These are phyloP conservation scores for Nezara viridula DNA, from an alignment of 2,888 invertebrate species.

Conservation along the genomic window DNA sequence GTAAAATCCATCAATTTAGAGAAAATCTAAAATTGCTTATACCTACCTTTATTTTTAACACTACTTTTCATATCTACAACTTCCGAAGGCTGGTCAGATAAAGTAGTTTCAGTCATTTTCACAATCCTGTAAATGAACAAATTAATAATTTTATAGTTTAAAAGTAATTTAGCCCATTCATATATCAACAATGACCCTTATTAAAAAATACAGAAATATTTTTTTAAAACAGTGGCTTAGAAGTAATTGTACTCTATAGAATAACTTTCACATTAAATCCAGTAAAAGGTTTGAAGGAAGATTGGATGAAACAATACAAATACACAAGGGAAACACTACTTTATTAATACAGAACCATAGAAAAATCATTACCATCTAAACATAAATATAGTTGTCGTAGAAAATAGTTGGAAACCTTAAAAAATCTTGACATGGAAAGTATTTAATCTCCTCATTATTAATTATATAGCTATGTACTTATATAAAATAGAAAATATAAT, in stretches of 20 bases:
- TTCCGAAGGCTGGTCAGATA: background rate
- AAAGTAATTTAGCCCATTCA: background rate
- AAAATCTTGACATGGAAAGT: background rate
- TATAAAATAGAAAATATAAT: background rate
- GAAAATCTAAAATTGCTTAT: no score
- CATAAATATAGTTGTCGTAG: background rate
- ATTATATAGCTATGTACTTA: background rate
- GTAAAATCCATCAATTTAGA: background rate
- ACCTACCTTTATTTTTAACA: background rate
- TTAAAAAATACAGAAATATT: background rate
- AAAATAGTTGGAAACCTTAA: background rate
- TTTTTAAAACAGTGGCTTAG: background rate
- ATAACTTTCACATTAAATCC: background rate
- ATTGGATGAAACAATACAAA: background rate
- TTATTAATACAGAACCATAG: background rate
- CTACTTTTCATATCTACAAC: background rate
- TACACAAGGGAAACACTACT: background rate
- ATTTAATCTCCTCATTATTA: background rate
- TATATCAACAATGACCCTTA: background rate
- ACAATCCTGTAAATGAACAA: background rate
- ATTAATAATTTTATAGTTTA: background rate
- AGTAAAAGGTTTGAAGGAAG: background rate
- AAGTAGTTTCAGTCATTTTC: background rate
- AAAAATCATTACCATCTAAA: background rate
- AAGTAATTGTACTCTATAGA: background rate